Evolutionary conservation across 2,888 invertebrate genomes (phyloP).

Genomic region (Phortica magna): DNA sequence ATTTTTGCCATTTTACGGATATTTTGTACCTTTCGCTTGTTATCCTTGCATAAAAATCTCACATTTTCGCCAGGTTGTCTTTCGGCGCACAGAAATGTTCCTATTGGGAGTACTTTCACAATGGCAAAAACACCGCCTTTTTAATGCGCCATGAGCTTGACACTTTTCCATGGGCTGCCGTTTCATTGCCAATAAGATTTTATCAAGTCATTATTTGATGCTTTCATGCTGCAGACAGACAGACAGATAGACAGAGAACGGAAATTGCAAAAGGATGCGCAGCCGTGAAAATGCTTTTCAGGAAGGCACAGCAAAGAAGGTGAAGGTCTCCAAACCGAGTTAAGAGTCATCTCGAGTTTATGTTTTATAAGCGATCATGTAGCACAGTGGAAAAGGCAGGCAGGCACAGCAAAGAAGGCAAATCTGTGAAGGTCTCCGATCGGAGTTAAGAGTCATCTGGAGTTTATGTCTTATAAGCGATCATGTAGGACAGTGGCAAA

Average conservation of each 20-base stretch:
- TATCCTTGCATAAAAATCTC: constrained; percentile 19
- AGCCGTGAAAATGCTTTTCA: constrained; percentile 1
- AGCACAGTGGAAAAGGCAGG: no score
- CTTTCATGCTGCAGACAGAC: constrained; percentile 1
- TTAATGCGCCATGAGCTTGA: constrained; percentile 39
- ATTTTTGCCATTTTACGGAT: background rate
- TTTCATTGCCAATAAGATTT: constrained; percentile 49
- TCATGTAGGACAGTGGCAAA: background rate
- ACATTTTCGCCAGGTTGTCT: constrained; percentile 8
- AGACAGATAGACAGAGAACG: no score
- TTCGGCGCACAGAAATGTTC: constrained; percentile 68
- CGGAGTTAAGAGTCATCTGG: background rate
- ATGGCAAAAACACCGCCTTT: constrained; percentile 47
- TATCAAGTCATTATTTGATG: constrained; percentile 67
- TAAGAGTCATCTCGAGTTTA: no score
- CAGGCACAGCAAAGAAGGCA: background rate
- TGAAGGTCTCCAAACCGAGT: no score
- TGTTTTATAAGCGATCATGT: no score
- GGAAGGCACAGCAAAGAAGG: constrained; percentile 30
- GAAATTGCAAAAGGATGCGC: constrained; percentile 16
- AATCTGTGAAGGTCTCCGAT: background rate
- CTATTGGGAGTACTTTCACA: constrained; percentile 75
- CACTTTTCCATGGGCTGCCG: background rate
- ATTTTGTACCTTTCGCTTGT: background rate
- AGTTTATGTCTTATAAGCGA: background rate